Conservation (phyloP, 1,140 invertebrate genomes). For the Heliothis subflexa region DNA sequence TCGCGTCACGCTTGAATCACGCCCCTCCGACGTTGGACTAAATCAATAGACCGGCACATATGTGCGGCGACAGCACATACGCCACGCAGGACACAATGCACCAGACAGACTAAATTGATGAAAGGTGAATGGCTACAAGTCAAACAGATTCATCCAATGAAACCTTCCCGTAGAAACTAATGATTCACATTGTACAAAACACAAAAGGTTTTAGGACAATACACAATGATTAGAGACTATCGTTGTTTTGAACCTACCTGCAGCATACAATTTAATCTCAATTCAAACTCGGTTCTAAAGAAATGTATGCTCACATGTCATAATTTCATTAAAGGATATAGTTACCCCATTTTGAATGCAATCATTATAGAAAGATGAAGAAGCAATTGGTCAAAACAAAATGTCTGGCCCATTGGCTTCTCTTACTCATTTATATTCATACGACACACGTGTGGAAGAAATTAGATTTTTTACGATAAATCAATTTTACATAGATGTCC, state of each 20-base stretch:
- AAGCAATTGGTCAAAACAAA: not conserved
- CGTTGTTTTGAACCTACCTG: not conserved
- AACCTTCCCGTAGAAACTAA: not conserved
- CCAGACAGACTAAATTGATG: constrained; percentile 57
- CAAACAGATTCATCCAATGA: constrained; percentile 7
- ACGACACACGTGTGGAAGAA: constrained; percentile 3
- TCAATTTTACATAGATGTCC: not conserved
- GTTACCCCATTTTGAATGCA: no score
- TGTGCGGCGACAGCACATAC: constrained; percentile 18
- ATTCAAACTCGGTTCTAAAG: no score
- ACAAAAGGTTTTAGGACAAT: constrained; percentile 8
- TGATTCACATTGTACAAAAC: not conserved
- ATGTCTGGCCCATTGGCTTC: not conserved
- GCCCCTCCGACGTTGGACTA: constrained; percentile 73
- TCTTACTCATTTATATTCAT: not conserved
- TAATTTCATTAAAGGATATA: no score
- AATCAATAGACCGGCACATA: constrained; percentile 74
- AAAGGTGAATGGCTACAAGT: constrained; percentile 30
- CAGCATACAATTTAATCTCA: not conserved
- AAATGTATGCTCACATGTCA: no score
- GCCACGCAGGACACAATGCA: constrained; percentile 52
- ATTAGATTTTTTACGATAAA: constrained; percentile 11
- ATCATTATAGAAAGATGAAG: no score
- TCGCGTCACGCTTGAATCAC: constrained; percentile 69
- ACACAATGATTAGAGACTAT: no score